Percentiles rank a stretch among this genome's conserved stretches.
Evolutionary conservation across 2,113 vertebrate genomes (phyloP).

Genomic region (Lasiurus cinereus): DNA sequence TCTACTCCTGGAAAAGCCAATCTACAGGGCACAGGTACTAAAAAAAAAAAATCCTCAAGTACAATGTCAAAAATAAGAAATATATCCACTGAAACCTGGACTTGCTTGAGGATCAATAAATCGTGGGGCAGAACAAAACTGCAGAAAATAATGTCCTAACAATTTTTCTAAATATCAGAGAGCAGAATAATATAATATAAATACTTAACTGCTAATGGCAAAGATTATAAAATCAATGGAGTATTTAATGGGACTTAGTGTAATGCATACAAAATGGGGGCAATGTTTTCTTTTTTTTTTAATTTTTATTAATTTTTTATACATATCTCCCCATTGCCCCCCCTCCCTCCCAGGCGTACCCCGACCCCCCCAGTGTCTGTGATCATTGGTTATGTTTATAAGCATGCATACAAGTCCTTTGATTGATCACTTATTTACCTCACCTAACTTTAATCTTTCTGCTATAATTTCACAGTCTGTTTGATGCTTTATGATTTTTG

Average conservation of each 20-base stretch:
- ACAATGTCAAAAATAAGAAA: background rate
- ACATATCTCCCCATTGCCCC: no score
- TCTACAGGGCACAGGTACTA: background rate
- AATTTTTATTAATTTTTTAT: no score
- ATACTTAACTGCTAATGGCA: conserved; percentile 81
- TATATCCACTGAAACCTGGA: conserved; percentile 18
- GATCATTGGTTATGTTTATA: no score
- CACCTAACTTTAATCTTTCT: no score
- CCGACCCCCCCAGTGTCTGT: no score
- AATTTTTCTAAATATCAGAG: conserved; percentile 71
- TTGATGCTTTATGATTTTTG: no score
- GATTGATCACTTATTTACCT: no score
- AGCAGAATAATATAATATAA: conserved; percentile 75
- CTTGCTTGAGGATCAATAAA: background rate
- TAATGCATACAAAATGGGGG: conserved; percentile 66
- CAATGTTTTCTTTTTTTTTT: conserved; percentile 42
- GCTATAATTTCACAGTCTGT: no score
- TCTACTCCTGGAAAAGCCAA: background rate
- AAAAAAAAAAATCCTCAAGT: background rate
- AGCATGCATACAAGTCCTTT: no score
- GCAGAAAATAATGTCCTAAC: conserved; percentile 62
- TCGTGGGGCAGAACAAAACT: background rate
- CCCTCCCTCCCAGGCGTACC: no score
- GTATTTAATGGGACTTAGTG: conserved; percentile 82
- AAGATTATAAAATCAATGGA: conserved; percentile 85